Percentiles rank a stretch among this genome's conserved stretches.
Evolutionary conservation across 53 echinoderm and acorn worm species (phyloP).

Genomic region (Temnopleurus reevesii): DNA sequence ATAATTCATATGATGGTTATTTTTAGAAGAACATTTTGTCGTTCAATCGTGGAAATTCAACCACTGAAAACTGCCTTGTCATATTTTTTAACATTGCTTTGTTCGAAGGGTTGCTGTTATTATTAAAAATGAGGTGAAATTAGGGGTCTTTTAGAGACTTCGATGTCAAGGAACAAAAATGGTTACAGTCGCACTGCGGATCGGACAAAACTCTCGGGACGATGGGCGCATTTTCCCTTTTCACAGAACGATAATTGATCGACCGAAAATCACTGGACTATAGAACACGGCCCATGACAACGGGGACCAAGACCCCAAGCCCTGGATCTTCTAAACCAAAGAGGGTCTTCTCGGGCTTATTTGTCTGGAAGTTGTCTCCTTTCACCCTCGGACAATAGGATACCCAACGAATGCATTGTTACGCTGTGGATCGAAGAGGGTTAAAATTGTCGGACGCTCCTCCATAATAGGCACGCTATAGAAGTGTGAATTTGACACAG

Average conservation of each 20-base stretch:
- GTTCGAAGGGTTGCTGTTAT: no score
- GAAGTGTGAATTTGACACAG: background rate
- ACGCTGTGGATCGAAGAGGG: background rate
- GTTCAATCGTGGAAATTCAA: no score
- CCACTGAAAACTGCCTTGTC: no score
- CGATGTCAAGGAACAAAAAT: background rate
- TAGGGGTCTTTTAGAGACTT: no score
- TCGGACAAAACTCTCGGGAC: background rate
- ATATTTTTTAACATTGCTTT: no score
- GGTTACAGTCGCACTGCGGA: background rate
- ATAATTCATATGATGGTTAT: background rate
- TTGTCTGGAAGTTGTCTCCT: background rate
- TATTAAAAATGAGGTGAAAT: no score
- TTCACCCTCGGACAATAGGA: background rate
- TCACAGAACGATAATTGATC: background rate
- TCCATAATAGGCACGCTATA: background rate
- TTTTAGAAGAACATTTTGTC: no score
- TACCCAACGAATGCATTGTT: background rate
- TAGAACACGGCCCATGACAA: slow-evolving; percentile 19
- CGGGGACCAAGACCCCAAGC: background rate
- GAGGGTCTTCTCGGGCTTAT: background rate
- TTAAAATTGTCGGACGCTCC: background rate
- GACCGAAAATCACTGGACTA: slow-evolving; percentile 32
- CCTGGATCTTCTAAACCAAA: background rate
- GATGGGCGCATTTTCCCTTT: background rate